Percentiles rank a stretch among this genome's conserved stretches.
Evolutionary conservation across 2,797 vertebrate genomes (phyloP).

Genomic region (Poeciliopsis turneri): DNA sequence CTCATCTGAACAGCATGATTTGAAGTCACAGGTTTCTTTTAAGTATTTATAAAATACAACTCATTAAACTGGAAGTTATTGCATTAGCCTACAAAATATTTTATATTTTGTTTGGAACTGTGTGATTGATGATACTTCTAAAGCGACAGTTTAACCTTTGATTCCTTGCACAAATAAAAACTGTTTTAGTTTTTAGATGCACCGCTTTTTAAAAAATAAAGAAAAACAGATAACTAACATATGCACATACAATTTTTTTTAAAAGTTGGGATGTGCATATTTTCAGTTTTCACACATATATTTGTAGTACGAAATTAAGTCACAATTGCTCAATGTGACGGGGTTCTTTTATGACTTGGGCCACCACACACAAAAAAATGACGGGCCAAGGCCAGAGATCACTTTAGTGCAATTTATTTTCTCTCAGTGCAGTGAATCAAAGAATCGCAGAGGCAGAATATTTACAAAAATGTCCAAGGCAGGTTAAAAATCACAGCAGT

Average conservation of each 20-base stretch:
- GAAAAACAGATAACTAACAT: not conserved
- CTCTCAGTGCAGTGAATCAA: no score
- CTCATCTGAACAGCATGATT: not conserved
- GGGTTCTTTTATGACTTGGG: no score
- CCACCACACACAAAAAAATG: no score
- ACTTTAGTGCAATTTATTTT: no score
- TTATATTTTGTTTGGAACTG: not conserved
- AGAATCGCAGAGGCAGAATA: no score
- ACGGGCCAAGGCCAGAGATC: no score
- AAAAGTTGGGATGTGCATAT: conserved; percentile 3
- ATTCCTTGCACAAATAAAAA: not conserved
- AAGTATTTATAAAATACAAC: not conserved
- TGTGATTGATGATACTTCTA: not conserved
- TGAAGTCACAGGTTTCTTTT: not conserved
- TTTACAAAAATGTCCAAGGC: no score
- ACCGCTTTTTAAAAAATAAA: not conserved
- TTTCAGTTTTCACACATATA: not conserved
- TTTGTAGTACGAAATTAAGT: conserved; percentile 37
- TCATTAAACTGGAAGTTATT: not conserved
- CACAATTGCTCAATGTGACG: conserved; percentile 32
- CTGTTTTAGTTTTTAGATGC: not conserved
- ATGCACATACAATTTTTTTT: not conserved
- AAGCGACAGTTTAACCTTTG: not conserved
- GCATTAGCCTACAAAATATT: not conserved
- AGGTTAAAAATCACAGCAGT: no score